Evolutionary conservation across 2,888 invertebrate species (phyloP), one percentile per base, ranked within the genome.

Genomic region (Odontothrips loti): DNA sequence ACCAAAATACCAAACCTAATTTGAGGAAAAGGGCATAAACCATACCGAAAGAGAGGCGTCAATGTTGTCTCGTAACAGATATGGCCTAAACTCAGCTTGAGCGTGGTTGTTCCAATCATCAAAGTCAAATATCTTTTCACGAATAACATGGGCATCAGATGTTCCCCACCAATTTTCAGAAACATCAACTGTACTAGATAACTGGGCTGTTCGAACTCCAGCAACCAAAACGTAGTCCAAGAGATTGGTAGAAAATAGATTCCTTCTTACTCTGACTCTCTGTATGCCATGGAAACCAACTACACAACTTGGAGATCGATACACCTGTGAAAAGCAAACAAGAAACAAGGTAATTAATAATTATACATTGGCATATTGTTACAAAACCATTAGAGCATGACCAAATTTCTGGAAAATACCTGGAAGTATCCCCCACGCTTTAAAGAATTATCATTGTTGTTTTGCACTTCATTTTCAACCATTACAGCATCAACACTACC

Each of bases 21-120:
- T 43, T 2, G 34, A 43, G 34, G n/a, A n/a, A 15, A 79, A 47
- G 15, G 15, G 43, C 23, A 43, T 29, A 43, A 47, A 17, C 83
- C 84, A 83, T 82, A 85, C 90, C 0, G 95, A 95, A 47, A 94
- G 89, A 84, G 94, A 95, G 0, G 94, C 90, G 83, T 94, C 93
- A 85, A 95, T 91, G 80, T 91, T 90, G 84, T 95, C 93, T 86
- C 93, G 93, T 0, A 93, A 90, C 82, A 98, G 90, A 87, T 93
- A 99, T 0, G 99, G 99, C 81, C 93, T 91, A 87, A 94, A 99
- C 20, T 93, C 91, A 0, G 98, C 98, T 80, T 98, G 92, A 0
- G 98, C 98, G 87, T 96, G 97, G 87, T 97, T 96, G 87, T 99
- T 99, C 99, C 99, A 99, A 87, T 99, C 98, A 87, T 99, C 98